phyloP scores from a whole-genome alignment of 2,888 invertebrate species.

The Monopis laevigella region DNA sequence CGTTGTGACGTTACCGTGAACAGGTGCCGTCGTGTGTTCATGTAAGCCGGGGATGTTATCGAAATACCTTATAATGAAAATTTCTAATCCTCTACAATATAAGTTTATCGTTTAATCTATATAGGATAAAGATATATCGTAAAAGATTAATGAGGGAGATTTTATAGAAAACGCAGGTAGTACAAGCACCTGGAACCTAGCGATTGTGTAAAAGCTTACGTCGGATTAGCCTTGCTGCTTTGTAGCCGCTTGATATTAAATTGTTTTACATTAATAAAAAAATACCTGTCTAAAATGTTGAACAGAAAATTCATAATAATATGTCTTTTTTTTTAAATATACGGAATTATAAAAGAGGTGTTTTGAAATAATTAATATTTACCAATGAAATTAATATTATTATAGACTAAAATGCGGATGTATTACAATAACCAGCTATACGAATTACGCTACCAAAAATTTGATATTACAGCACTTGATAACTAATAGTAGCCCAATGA shows the following conservation, averaged over 20 bases:
- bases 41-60: not conserved
- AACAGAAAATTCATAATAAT: no score
- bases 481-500: not conserved
- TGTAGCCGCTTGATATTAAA: no score
- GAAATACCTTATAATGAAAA: not conserved
- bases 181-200: constrained; percentile 24
- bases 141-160: constrained; percentile 49
- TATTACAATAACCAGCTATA: not conserved
- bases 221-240: not conserved
- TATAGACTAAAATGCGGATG: no score
- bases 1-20: not conserved
- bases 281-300: no score
- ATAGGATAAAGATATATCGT: constrained; percentile 9
- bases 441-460: not conserved
- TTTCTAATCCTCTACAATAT: constrained; percentile 1
- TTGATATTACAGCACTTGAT: not conserved
- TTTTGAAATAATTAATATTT: no score
- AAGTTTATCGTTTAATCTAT: constrained; percentile 10
- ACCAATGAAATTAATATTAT: no score
- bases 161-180: constrained; percentile 24
- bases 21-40: not conserved
- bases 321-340: no score
- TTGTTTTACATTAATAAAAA: no score
- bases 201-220: not conserved
- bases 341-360: no score